These are phyloP conservation scores for Nibea albiflora DNA, from an alignment of 2,113 vertebrate genomes.

Conservation along the genomic window DNA sequence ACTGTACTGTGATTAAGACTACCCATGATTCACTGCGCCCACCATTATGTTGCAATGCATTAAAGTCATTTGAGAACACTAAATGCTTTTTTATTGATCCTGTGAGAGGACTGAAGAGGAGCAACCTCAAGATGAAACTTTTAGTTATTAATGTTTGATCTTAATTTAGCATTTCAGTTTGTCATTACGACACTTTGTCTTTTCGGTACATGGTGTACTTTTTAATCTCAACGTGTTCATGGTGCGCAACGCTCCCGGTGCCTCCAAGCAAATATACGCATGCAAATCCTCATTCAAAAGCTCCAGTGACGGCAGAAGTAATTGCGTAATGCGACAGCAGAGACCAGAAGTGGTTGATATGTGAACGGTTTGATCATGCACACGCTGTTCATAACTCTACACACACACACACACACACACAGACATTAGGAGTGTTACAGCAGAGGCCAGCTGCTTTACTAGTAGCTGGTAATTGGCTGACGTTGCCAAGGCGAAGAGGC, in stretches of 20 bases:
- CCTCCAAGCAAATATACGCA: not conserved
- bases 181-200: too few species aligned
- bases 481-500: constrained; percentile 33
- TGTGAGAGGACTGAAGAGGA: too few species aligned
- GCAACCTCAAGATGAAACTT: too few species aligned
- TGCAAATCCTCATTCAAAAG: not conserved
- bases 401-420: not conserved
- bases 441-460: constrained; percentile 55
- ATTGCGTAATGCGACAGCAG: not conserved
- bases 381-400: not conserved
- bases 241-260: not conserved
- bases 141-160: too few species aligned
- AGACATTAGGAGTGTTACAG: not conserved
- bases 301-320: not conserved
- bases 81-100: too few species aligned
- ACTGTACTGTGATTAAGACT: not conserved
- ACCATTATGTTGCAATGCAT: too few species aligned
- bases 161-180: too few species aligned
- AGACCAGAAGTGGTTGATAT: constrained; percentile 1
- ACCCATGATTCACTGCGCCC: not conserved
- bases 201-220: not conserved
- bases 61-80: too few species aligned
- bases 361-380: not conserved
- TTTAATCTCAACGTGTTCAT: not conserved
- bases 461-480: constrained; percentile 52